phyloP scores from a whole-genome alignment of 2,113 vertebrate genomes.

The Sander lucioperca region DNA sequence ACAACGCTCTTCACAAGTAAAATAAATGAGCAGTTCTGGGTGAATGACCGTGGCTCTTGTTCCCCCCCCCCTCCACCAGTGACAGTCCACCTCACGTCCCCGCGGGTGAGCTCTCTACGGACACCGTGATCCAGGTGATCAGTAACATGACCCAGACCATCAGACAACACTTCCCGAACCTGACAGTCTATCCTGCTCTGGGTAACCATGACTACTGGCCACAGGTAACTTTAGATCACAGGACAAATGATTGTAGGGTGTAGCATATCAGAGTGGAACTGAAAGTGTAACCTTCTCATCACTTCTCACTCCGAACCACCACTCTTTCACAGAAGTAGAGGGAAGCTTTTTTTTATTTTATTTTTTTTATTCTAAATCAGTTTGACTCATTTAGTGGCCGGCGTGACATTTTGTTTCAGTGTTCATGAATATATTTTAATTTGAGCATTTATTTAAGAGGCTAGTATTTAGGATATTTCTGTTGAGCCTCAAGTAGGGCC shows the following conservation, averaged over 20 bases:
- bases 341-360: too few species aligned
- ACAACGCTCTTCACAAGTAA: too few species aligned
- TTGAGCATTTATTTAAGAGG: too few species aligned
- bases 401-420: not conserved
- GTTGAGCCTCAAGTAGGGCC: too few species aligned
- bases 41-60: too few species aligned
- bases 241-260: too few species aligned
- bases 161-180: slow-evolving; percentile 87
- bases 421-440: too few species aligned
- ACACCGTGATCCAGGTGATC: slow-evolving; percentile 90
- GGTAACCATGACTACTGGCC: slow-evolving; percentile 99
- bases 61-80: slow-evolving; percentile 74
- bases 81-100: slow-evolving; percentile 97
- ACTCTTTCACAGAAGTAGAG: not conserved
- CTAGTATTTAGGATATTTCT: too few species aligned
- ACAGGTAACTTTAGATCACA: slow-evolving; percentile 83
- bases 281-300: not conserved
- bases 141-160: slow-evolving; percentile 91
- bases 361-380: not conserved
- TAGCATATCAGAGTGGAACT: too few species aligned
- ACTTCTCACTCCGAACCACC: not conserved
- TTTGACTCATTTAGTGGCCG: not conserved
- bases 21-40: too few species aligned
- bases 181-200: slow-evolving; percentile 92
- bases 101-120: slow-evolving; percentile 88